These are phyloP conservation scores for Nothocercus julius DNA, from an alignment of 2,113 vertebrate genomes.

Conservation along the genomic window DNA sequence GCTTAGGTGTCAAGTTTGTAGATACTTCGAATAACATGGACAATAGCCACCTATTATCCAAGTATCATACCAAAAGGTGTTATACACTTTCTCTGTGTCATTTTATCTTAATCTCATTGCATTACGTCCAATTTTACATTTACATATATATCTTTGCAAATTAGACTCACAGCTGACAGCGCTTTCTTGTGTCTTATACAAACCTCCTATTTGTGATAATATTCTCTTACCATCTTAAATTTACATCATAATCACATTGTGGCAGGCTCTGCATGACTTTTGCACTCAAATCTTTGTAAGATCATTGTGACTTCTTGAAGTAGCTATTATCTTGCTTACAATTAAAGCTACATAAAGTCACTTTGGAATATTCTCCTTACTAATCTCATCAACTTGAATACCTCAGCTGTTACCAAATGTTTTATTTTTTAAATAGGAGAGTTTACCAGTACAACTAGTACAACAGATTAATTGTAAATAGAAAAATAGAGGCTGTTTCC, in stretches of 20 bases:
- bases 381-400: slow-evolving; percentile 19
- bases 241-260: not conserved
- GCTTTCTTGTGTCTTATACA: not conserved
- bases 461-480: slow-evolving; percentile 8
- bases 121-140: slow-evolving; percentile 1
- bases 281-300: slow-evolving; percentile 25
- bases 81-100: not conserved
- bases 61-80: not conserved
- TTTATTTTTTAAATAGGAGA: not conserved
- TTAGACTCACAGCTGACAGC: not conserved
- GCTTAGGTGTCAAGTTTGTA: not conserved
- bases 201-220: not conserved
- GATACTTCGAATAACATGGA: not conserved
- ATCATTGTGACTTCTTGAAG: slow-evolving; percentile 13
- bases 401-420: not conserved
- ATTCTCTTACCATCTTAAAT: slow-evolving; percentile 3
- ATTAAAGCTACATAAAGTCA: slow-evolving; percentile 43
- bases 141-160: not conserved
- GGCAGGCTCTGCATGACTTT: not conserved
- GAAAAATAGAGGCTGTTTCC: not conserved
- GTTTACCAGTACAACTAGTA: not conserved
- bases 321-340: slow-evolving; percentile 39
- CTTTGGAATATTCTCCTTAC: slow-evolving; percentile 20
- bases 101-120: not conserved
- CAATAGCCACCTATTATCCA: not conserved